Conservation (phyloP, 2,888 invertebrate genomes). For the Acleris emargana region DNA sequence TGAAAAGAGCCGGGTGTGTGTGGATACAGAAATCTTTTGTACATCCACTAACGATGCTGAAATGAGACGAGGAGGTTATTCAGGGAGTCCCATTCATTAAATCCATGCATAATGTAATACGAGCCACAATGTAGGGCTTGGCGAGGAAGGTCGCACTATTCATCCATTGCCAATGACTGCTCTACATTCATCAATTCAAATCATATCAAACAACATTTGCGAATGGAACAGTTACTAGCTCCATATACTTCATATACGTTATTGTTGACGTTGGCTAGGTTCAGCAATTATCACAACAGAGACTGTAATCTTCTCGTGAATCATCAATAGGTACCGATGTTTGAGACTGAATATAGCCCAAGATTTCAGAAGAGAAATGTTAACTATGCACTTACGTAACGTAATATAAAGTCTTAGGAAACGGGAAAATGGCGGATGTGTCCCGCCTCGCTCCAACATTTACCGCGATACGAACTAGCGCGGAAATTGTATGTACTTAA, state of each 20-base stretch:
- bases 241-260: too few species aligned
- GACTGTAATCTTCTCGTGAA: too few species aligned
- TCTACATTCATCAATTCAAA: constrained; percentile 54
- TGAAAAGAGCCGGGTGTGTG: constrained; percentile 40
- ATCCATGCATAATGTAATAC: constrained; percentile 53
- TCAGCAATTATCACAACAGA: constrained; percentile 11
- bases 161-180: constrained; percentile 60
- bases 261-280: constrained; percentile 5
- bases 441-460: too few species aligned
- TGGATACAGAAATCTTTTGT: constrained; percentile 47
- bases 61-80: constrained; percentile 64
- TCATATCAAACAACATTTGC: constrained; percentile 42
- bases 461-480: too few species aligned
- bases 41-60: constrained; percentile 57
- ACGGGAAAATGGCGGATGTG: too few species aligned
- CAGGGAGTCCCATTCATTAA: constrained; percentile 62
- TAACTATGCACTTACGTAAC: too few species aligned
- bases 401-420: too few species aligned
- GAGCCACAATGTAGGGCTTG: constrained; percentile 68
- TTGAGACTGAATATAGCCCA: too few species aligned
- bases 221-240: constrained; percentile 2
- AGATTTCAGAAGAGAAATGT: too few species aligned
- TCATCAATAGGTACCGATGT: too few species aligned
- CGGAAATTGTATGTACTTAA: too few species aligned
- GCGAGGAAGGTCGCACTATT: constrained; percentile 76